Evolutionary conservation across 2,888 invertebrate genomes (phyloP).

Genomic region (Artemia sinica): DNA sequence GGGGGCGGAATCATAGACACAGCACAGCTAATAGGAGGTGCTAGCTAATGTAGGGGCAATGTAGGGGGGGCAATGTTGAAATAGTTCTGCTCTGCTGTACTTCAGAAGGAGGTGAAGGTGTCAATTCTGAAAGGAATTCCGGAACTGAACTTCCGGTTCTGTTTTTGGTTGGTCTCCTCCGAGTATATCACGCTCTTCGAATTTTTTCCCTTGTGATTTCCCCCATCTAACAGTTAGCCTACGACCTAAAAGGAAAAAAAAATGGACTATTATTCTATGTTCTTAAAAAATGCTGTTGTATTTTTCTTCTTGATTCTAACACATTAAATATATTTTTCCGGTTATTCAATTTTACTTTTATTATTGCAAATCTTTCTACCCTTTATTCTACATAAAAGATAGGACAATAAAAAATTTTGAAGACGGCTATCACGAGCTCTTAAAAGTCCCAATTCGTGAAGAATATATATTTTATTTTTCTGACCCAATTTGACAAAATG

Average conservation of each 20-base stretch:
- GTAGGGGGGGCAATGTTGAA: constrained; percentile 43
- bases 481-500: no score
- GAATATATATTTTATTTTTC: no score
- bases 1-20: constrained; percentile 28
- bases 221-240: constrained; percentile 97
- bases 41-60: no score
- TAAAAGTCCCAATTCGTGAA: no score
- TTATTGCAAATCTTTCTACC: no score
- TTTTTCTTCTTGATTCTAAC: no score
- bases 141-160: constrained; percentile 63
- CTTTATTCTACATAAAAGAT: no score
- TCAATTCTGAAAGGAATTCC: constrained; percentile 48
- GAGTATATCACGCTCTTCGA: constrained; percentile 24
- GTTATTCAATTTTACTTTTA: no score
- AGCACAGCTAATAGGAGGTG: constrained; percentile 30
- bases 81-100: constrained; percentile 41
- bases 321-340: no score
- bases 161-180: constrained; percentile 30
- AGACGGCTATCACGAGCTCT: no score
- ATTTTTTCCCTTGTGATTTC: constrained; percentile 70
- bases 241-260: constrained; percentile 40
- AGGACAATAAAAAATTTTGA: no score
- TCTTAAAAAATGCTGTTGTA: not conserved
- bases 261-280: not conserved
- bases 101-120: constrained; percentile 43